Conservation (phyloP, 2,888 invertebrate species). For the Erpobdella octoculata region DNA sequence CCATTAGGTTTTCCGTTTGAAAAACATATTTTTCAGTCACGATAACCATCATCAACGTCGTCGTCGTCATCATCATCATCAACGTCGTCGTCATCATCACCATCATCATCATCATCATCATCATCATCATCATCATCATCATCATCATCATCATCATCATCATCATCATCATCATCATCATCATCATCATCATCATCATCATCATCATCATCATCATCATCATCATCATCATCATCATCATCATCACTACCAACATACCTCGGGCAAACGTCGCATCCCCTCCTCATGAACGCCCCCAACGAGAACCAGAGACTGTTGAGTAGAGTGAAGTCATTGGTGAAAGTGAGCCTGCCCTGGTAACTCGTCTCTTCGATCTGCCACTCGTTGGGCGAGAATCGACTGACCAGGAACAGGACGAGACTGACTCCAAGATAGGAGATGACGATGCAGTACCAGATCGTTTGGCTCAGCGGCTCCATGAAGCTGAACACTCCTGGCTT, state of each 20-base stretch:
- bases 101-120: conserved; percentile 14
- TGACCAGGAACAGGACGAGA: conserved; percentile 90
- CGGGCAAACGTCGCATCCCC: conserved; percentile 89
- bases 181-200: not conserved
- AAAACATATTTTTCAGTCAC: no score
- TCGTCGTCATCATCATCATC: not conserved
- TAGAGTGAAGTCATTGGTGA: conserved; percentile 59
- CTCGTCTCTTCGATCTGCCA: conserved; percentile 64
- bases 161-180: not conserved
- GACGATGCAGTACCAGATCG: conserved; percentile 82
- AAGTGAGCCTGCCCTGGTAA: conserved; percentile 35
- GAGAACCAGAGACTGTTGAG: conserved; percentile 93
- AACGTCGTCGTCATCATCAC: conserved; percentile 6
- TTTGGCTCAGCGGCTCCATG: conserved; percentile 87
- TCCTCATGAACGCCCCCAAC: conserved; percentile 91
- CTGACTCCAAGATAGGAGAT: conserved; percentile 91
- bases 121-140: conserved; percentile 12
- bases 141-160: not conserved
- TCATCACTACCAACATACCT: conserved; percentile 57
- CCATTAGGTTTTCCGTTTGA: no score
- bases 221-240: not conserved
- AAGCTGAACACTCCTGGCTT: conserved; percentile 95
- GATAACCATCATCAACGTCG: not conserved
- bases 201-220: not conserved
- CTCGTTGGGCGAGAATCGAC: conserved; percentile 90